Evolutionary conservation across 30 jellyfish, hydroid and myxozoan genomes (phyloP).

Genomic region (Aurelia sp.): DNA sequence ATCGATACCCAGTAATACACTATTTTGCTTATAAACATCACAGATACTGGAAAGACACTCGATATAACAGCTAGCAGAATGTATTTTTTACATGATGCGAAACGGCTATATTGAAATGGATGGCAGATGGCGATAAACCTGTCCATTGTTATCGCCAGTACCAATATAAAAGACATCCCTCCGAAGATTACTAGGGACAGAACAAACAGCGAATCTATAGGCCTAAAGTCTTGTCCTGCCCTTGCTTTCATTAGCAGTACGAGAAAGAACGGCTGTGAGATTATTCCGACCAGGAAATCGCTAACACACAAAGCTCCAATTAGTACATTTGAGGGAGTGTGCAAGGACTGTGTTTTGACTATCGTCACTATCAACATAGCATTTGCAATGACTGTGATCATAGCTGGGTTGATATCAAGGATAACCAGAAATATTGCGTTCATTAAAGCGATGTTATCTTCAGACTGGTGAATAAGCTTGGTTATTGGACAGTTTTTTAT

Average conservation of each 20-base stretch:
- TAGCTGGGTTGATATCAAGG: not conserved
- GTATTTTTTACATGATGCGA: not conserved
- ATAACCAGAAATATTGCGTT: not conserved
- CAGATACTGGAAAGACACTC: not conserved
- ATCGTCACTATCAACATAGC: conserved; percentile 6
- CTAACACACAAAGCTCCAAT: conserved; percentile 23
- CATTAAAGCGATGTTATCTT: not conserved
- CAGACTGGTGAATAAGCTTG: too few relatives aligned
- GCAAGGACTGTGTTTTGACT: conserved; percentile 16
- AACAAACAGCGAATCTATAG: not conserved
- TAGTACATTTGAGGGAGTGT: conserved; percentile 24
- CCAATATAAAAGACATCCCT: conserved; percentile 2
- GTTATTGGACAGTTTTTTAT: too few relatives aligned
- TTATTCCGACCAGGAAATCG: conserved; percentile 21
- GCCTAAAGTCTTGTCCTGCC: not conserved
- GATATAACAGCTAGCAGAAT: not conserved
- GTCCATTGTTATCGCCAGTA: not conserved
- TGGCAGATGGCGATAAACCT: conserved; percentile 5
- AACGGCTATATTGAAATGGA: not conserved
- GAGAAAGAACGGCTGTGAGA: conserved; percentile 10
- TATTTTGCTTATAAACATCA: not conserved
- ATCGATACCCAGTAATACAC: not conserved
- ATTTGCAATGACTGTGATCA: not conserved
- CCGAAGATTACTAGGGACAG: not conserved
- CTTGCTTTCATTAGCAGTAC: not conserved